Evolutionary conservation across 2,113 vertebrate species (phyloP).

Genomic region (Mustela lutreola): DNA sequence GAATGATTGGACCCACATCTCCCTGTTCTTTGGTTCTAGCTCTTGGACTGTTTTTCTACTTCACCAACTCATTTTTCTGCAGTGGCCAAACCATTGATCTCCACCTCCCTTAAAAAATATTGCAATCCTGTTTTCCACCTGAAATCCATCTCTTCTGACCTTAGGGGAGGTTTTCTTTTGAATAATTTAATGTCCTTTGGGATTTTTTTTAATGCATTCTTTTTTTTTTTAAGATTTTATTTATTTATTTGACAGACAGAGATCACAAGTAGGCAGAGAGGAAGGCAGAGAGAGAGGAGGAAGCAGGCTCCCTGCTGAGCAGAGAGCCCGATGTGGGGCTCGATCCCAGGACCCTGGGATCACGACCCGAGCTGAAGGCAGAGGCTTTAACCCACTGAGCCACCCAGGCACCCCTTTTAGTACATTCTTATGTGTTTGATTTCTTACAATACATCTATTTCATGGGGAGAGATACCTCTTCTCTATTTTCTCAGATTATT

Average conservation of each 20-base stretch:
- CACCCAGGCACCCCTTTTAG: not conserved
- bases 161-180: not conserved
- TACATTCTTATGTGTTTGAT: not conserved
- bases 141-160: not conserved
- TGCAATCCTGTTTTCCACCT: not conserved
- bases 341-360: no score
- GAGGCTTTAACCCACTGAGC: no score
- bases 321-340: no score
- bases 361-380: no score
- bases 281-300: no score
- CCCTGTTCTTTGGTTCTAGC: not conserved
- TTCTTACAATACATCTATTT: not conserved
- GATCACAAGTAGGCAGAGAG: no score
- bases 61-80: not conserved
- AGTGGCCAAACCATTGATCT: not conserved
- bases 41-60: not conserved
- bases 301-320: no score
- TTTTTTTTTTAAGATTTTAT: no score
- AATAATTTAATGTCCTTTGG: not conserved
- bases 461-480: not conserved
- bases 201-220: not conserved
- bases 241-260: no score
- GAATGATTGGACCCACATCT: not conserved
- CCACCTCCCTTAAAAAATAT: not conserved
- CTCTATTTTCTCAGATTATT: not conserved